Conservation (phyloP, 2,113 vertebrate species). For the Arothron firmamentum region DNA sequence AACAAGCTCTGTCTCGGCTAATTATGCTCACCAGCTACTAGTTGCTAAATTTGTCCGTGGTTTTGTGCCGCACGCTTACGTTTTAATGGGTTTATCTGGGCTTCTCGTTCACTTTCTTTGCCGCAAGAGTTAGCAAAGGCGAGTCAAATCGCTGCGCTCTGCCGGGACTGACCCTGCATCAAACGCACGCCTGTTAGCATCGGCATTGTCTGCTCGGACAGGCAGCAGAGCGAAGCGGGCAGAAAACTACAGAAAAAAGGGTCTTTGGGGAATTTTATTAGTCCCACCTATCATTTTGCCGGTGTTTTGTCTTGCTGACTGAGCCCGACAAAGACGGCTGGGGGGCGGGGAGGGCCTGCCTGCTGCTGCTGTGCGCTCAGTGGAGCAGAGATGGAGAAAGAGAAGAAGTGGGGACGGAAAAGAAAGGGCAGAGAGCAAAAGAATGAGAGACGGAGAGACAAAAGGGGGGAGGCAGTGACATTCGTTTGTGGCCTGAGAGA, state of each 20-base stretch:
- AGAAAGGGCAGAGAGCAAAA: conserved; percentile 26
- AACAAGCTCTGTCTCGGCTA: background rate
- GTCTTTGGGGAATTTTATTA: conserved; percentile 59
- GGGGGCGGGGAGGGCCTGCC: background rate
- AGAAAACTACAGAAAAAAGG: conserved; percentile 51
- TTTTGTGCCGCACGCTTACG: background rate
- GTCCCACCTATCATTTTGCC: conserved; percentile 49
- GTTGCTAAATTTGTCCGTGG: background rate
- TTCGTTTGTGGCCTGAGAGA: conserved; percentile 34
- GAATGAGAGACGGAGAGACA: conserved; percentile 12
- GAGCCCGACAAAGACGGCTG: conserved; percentile 46
- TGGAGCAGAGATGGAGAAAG: conserved; percentile 36
- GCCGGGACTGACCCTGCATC: conserved; percentile 14
- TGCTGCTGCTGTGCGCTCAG: conserved; percentile 41
- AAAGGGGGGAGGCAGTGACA: conserved; percentile 33
- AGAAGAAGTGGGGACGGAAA: conserved; percentile 3
- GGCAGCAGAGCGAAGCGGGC: conserved; percentile 49
- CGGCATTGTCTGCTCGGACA: conserved; percentile 52
- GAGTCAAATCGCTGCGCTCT: background rate
- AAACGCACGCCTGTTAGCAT: conserved; percentile 29
- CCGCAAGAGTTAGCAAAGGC: background rate
- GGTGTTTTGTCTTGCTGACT: conserved; percentile 51
- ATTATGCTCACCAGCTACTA: background rate
- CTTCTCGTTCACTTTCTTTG: background rate
- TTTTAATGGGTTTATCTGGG: background rate